A percentile compares a stretch with the other conserved stretches of the same genome.
Conservation (phyloP, 2,113 vertebrate genomes). For the Nerophis lumbriciformis region DNA sequence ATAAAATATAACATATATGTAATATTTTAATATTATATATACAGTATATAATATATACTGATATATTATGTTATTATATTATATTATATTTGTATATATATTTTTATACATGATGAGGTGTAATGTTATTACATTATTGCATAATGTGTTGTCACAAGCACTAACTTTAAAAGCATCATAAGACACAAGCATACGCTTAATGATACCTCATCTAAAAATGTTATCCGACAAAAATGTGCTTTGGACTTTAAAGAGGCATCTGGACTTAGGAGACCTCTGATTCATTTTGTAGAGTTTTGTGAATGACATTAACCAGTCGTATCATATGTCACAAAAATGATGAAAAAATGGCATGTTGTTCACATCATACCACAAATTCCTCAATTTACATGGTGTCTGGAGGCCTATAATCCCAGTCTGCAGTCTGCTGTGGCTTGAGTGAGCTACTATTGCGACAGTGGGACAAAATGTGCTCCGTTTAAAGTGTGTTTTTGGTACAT, state of each 20-base stretch:
- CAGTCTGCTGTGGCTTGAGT: conserved; percentile 4
- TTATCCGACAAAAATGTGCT: neutral
- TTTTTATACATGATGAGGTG: too few species aligned
- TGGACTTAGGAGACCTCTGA: neutral
- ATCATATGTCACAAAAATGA: neutral
- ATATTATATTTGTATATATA: too few species aligned
- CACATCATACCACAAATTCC: conserved; percentile 1
- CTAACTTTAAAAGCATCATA: too few species aligned
- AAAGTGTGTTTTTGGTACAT: conserved; percentile 50
- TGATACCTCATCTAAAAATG: neutral
- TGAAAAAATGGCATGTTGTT: neutral
- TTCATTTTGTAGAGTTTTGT: neutral
- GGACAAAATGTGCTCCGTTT: neutral
- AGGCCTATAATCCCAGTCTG: conserved; percentile 3
- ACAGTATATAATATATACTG: too few species aligned
- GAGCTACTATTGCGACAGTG: conserved; percentile 1
- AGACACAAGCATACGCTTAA: too few species aligned
- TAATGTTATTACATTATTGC: too few species aligned
- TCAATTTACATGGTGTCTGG: conserved; percentile 3
- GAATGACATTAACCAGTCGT: neutral
- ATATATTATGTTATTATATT: too few species aligned
- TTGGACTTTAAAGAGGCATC: neutral
- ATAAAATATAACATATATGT: too few species aligned
- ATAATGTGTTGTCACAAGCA: too few species aligned
- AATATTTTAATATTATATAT: too few species aligned